A percentile compares a stretch with the other conserved stretches of the same genome.
Evolutionary conservation across 1,140 invertebrate species (phyloP).

Genomic region (Drosophila sp.): DNA sequence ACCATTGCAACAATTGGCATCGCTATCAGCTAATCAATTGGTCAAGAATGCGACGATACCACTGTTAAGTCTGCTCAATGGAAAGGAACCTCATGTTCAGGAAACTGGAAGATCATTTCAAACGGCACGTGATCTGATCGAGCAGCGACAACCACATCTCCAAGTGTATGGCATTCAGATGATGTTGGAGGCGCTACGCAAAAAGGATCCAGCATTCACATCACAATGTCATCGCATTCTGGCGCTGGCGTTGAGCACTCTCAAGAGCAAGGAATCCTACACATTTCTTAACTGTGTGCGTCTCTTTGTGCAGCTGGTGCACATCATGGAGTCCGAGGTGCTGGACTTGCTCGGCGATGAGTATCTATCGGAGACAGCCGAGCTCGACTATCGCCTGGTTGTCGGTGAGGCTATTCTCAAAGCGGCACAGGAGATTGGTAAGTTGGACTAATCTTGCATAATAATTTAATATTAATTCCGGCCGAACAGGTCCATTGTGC

Average conservation of each 20-base stretch:
- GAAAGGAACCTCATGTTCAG: neutral
- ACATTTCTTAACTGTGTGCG: constrained; percentile 80
- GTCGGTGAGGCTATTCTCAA: constrained; percentile 91
- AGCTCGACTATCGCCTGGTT: constrained; percentile 87
- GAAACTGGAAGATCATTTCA: constrained; percentile 42
- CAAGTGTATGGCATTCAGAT: constrained; percentile 78
- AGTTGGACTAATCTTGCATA: constrained; percentile 12
- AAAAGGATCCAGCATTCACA: constrained; percentile 57
- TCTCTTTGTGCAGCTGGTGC: constrained; percentile 67
- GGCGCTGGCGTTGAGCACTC: constrained; percentile 66
- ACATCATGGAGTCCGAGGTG: constrained; percentile 75
- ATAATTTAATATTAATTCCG: neutral
- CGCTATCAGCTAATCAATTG: constrained; percentile 27
- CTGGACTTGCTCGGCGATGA: constrained; percentile 75
- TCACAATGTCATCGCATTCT: constrained; percentile 69
- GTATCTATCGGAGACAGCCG: constrained; percentile 65
- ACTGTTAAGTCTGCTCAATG: constrained; percentile 38
- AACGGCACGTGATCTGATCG: constrained; percentile 62
- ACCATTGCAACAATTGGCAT: constrained; percentile 26
- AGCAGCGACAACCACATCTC: constrained; percentile 65
- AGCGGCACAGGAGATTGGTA: constrained; percentile 88
- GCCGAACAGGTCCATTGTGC: constrained; percentile 88
- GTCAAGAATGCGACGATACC: constrained; percentile 42
- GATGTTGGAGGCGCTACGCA: constrained; percentile 62
- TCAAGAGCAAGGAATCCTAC: constrained; percentile 77